A percentile compares a stretch with the other conserved stretches of the same genome.
Evolutionary conservation across 2,797 vertebrate species (phyloP).

Genomic region (Rhynchotus rufescens): DNA sequence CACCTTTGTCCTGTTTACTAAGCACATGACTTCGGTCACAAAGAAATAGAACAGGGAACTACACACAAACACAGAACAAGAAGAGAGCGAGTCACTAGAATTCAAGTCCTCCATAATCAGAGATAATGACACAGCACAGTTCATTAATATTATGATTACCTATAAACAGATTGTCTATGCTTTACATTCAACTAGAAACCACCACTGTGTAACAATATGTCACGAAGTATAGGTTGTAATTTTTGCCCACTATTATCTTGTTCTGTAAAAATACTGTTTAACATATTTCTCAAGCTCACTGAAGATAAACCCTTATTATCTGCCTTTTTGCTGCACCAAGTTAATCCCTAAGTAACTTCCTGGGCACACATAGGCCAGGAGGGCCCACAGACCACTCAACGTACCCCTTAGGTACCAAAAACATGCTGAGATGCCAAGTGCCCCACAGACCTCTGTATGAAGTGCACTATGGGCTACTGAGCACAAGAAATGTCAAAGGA

Average conservation of each 20-base stretch:
- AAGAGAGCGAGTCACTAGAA: neutral
- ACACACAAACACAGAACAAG: neutral
- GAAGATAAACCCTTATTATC: neutral
- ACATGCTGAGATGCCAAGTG: neutral
- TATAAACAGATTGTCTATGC: neutral
- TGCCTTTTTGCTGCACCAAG: neutral
- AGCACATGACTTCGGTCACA: neutral
- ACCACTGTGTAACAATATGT: neutral
- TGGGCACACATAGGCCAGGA: neutral
- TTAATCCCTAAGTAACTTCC: neutral
- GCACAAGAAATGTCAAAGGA: neutral
- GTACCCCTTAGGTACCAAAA: neutral
- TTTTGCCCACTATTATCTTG: neutral
- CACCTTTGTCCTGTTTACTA: neutral
- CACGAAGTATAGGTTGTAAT: neutral
- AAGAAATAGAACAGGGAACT: neutral
- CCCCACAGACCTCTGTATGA: neutral
- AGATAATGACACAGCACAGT: neutral
- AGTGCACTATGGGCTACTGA: neutral
- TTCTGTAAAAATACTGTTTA: neutral
- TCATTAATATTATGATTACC: neutral
- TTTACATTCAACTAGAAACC: neutral
- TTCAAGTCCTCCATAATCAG: neutral
- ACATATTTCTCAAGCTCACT: neutral
- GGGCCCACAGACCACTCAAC: neutral